phyloP scores from a whole-genome alignment of 2,888 invertebrate genomes.

The Mechanitis mazaeus region DNA sequence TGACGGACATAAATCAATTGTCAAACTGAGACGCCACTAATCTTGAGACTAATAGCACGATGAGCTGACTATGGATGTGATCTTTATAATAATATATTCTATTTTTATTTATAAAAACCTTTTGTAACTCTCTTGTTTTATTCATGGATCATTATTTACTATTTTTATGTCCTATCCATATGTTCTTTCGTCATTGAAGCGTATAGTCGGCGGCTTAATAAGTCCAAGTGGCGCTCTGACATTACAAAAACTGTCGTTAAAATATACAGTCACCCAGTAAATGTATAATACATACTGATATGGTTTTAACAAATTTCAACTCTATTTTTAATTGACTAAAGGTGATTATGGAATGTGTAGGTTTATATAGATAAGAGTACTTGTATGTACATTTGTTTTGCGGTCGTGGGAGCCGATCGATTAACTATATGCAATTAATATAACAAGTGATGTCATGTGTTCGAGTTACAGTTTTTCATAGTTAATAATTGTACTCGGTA shows the following conservation, averaged over 20 bases:
- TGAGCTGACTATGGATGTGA: conserved; percentile 47
- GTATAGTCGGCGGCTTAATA: conserved; percentile 52
- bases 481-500: conserved; percentile 2
- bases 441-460: conserved; percentile 59
- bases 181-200: conserved; percentile 33
- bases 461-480: conserved; percentile 28
- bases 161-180: conserved; percentile 40
- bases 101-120: neutral
- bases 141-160: too few species aligned
- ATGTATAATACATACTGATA: conserved; percentile 14
- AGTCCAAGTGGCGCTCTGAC: conserved; percentile 66
- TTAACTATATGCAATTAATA: conserved; percentile 46
- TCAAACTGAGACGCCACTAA: conserved; percentile 65
- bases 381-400: conserved; percentile 20
- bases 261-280: conserved; percentile 31
- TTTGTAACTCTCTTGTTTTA: neutral
- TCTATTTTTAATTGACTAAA: conserved; percentile 1
- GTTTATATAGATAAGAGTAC: conserved; percentile 13
- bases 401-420: conserved; percentile 63
- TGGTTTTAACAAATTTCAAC: conserved; percentile 2
- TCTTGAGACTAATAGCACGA: conserved; percentile 60
- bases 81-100: conserved; percentile 1
- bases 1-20: conserved; percentile 77
- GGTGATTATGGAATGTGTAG: conserved; percentile 12
- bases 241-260: conserved; percentile 56